Evolutionary conservation across 2,797 vertebrate genomes (phyloP).

Genomic region (Clarias pachynema): DNA sequence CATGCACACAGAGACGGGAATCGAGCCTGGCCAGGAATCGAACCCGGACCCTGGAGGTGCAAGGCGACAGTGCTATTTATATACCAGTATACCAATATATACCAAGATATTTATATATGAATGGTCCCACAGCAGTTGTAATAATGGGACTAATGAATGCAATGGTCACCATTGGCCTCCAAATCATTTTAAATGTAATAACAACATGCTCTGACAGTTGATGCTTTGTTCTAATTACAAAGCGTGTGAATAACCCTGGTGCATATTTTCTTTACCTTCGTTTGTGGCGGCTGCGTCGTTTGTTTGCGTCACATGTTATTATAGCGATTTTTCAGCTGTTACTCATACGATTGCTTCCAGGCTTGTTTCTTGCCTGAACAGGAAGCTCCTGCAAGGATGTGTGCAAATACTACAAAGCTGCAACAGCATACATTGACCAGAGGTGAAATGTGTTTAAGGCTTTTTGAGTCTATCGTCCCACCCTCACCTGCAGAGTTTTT

Average conservation of each 20-base stretch:
- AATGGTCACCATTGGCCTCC: too few relatives aligned
- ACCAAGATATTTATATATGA: too few relatives aligned
- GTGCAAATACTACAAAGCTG: not conserved
- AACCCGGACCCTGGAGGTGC: too few relatives aligned
- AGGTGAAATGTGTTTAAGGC: not conserved
- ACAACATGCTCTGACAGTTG: constrained; percentile 1
- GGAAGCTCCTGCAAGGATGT: constrained; percentile 23
- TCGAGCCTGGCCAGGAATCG: too few relatives aligned
- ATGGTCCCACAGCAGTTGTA: too few relatives aligned
- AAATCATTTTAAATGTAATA: constrained; percentile 2
- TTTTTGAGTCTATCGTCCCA: not conserved
- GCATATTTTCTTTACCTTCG: not conserved
- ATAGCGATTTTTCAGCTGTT: constrained; percentile 24
- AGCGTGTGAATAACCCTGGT: not conserved
- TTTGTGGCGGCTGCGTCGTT: not conserved
- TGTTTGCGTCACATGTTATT: constrained; percentile 17
- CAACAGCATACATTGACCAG: not conserved
- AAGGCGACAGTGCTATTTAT: too few relatives aligned
- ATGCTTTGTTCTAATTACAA: not conserved
- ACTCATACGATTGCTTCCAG: constrained; percentile 18
- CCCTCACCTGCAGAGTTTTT: not conserved
- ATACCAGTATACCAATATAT: too few relatives aligned
- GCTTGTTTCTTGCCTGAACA: constrained; percentile 17
- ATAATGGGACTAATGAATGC: too few relatives aligned
- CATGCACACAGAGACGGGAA: too few relatives aligned